Conservation (phyloP, 1,140 invertebrate species). For the Delia radicum region DNA sequence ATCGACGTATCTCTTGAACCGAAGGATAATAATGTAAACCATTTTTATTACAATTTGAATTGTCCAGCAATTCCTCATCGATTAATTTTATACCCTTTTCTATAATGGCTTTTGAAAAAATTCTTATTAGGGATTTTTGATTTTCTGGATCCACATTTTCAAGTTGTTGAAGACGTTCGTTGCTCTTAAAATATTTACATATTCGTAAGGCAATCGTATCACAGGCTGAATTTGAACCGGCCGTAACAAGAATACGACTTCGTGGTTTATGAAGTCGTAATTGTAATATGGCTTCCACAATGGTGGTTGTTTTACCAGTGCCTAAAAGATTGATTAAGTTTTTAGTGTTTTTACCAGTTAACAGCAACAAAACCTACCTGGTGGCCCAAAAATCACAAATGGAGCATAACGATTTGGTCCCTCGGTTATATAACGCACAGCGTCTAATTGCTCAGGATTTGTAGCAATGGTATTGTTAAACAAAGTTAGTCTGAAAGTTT, state of each 20-base stretch:
- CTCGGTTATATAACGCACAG: slow-evolving; percentile 38
- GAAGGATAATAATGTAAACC: slow-evolving; percentile 30
- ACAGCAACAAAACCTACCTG: slow-evolving; percentile 32
- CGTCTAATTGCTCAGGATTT: slow-evolving; percentile 44
- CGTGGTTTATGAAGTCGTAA: slow-evolving; percentile 54
- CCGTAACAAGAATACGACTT: slow-evolving; percentile 66
- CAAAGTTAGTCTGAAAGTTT: slow-evolving; percentile 18
- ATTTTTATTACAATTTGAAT: slow-evolving; percentile 37
- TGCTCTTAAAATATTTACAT: slow-evolving; percentile 52
- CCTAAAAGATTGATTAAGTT: slow-evolving; percentile 37
- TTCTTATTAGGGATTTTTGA: slow-evolving; percentile 34
- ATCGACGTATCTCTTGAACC: slow-evolving; percentile 32
- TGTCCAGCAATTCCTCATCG: slow-evolving; percentile 25
- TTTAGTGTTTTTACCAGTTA: background rate
- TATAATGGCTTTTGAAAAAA: slow-evolving; percentile 40
- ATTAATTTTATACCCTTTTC: slow-evolving; percentile 41
- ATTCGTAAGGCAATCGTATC: slow-evolving; percentile 67
- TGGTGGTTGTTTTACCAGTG: slow-evolving; percentile 77
- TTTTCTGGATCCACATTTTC: slow-evolving; percentile 31
- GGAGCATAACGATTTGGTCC: slow-evolving; percentile 40
- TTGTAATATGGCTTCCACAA: slow-evolving; percentile 68
- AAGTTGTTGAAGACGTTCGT: slow-evolving; percentile 31
- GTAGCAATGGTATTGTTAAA: slow-evolving; percentile 35
- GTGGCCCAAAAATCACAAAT: slow-evolving; percentile 48
- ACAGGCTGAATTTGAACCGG: slow-evolving; percentile 77